Base-by-base conservation (phyloP, 2,888 invertebrate genomes). In the Pegoplata infirma region DNA sequence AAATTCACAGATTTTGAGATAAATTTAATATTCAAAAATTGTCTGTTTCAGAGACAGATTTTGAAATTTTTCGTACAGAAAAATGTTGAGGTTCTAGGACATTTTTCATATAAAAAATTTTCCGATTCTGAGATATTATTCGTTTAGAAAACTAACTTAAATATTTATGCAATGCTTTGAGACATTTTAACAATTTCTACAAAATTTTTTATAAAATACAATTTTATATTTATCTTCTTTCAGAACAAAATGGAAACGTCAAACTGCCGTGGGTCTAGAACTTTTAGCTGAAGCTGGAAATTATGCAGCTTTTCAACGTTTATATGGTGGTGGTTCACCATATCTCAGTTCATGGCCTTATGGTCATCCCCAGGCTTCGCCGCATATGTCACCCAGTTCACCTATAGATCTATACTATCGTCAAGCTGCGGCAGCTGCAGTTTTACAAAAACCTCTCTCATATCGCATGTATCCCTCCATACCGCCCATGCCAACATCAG, bases 221-320 rank as follows among this genome's bases (percentile, higher is more conserved):
- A n/a, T n/a, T 84, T 85, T 84, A 84, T 83, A 83, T 81, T 25
- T 49, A n/a, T 46, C 7, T 36, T 36, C 10, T 85, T 85, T 87
- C 91, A 92, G 92, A 93, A 99, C 99, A 89, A 99, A 99, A 92
- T 99, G 99, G 99, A 99, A 99, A 90, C 93, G 99, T 3, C 99
- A 99, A 90, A 98, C 99, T 16, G 98, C 99, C 0, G 99, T 99
- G 2, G 98, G 98, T 0, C 90, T 98, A 83, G 99, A 99, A 89
- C 93, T 99, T 55, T 91, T 99, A 68, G 97, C 98, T 5, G 99
- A 99, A 90, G 98, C 98, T 0, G 98, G 98, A 17, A 99, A 98
- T 91, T 97, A 97, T 90, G 98, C 98, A 3, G 99, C 99, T 10
- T 97, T 99, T 87, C 98, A 98, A 91, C 93, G 98, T 81, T 92